Percentiles rank a stretch among this genome's conserved stretches.
These are phyloP conservation scores for Slavum lentiscoides DNA, from an alignment of 2,888 invertebrate species.

Conservation along the genomic window DNA sequence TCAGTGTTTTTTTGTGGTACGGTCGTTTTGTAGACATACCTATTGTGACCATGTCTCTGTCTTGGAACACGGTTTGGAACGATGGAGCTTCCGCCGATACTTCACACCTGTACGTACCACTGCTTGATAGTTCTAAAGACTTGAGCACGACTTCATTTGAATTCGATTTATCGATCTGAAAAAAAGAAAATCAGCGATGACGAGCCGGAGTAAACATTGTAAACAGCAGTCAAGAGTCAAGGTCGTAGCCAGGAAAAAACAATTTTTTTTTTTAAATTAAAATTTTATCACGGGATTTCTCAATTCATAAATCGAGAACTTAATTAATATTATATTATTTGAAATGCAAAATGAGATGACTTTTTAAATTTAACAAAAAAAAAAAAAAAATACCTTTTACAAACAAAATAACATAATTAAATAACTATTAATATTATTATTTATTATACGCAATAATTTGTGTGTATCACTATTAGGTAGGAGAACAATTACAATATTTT, in stretches of 20 bases:
- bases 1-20: not conserved
- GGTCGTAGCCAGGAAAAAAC: too few relatives aligned
- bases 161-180: conserved; percentile 69
- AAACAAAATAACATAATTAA: not conserved
- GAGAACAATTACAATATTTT: not conserved
- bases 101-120: conserved; percentile 77
- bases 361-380: not conserved
- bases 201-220: too few relatives aligned
- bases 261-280: not conserved
- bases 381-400: not conserved
- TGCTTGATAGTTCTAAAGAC: conserved; percentile 71
- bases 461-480: not conserved
- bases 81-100: conserved; percentile 78
- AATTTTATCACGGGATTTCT: not conserved
- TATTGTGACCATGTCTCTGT: conserved; percentile 74
- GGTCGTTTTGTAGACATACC: conserved; percentile 66
- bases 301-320: not conserved
- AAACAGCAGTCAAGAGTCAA: too few relatives aligned
- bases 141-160: conserved; percentile 70
- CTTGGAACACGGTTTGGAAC: conserved; percentile 72
- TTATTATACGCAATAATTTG: not conserved
- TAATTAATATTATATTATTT: not conserved
- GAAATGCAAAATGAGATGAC: not conserved
- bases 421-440: not conserved
- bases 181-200: conserved; percentile 45